phyloP scores from a whole-genome alignment of 2,797 vertebrate genomes.

The Cossypha polioptera region DNA sequence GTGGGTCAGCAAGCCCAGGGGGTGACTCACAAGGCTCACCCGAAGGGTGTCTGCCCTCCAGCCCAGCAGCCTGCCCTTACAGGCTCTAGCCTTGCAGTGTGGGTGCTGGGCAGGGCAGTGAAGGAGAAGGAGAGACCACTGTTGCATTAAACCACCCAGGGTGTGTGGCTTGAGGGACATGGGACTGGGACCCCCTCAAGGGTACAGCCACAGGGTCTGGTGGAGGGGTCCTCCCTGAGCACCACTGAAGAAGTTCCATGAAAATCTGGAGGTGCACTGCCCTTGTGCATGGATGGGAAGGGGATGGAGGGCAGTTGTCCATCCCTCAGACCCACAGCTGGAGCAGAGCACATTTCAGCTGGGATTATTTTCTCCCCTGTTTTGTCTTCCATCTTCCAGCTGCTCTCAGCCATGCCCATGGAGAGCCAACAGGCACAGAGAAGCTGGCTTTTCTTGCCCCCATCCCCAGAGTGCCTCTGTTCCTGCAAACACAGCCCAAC shows the following conservation, averaged over 20 bases:
- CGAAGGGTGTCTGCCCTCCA: not conserved
- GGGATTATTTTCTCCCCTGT: not conserved
- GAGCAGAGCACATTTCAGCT: not conserved
- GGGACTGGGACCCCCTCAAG: not conserved
- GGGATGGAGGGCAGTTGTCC: not conserved
- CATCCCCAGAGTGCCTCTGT: not conserved
- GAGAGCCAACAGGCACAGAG: not conserved
- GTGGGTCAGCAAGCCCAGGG: not conserved
- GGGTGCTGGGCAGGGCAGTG: not conserved
- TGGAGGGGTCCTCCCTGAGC: not conserved
- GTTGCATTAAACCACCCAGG: rapidly evolving
- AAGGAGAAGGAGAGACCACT: not conserved
- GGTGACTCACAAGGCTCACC: not conserved
- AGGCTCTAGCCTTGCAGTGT: not conserved
- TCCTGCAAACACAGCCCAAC: not conserved
- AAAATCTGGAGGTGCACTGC: not conserved
- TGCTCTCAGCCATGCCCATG: rapidly evolving
- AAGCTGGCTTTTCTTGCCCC: not conserved
- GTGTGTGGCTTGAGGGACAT: rapidly evolving
- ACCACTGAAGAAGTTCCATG: not conserved
- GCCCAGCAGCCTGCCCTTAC: not conserved
- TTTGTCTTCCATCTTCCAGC: not conserved
- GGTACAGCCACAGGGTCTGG: not conserved
- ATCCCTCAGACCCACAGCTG: not conserved
- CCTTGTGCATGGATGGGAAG: not conserved